A percentile compares a stretch with the other conserved stretches of the same genome.
Evolutionary conservation across 2,888 invertebrate genomes (phyloP).

Genomic region (Pandemis corylana): DNA sequence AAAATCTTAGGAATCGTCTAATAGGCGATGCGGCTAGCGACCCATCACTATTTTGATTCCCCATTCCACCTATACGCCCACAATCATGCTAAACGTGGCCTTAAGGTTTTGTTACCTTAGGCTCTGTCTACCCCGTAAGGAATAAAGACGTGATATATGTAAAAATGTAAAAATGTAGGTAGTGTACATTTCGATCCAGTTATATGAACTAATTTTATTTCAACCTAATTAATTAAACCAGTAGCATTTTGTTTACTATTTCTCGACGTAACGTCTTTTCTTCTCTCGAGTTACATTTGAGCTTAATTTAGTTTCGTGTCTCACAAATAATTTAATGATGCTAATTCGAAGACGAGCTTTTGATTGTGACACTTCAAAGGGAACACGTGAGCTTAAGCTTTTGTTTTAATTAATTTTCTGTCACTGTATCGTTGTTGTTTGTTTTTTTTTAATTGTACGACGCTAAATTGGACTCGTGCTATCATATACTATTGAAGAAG

Average conservation of each 20-base stretch:
- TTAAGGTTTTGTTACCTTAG: too few species aligned
- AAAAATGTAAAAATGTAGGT: too few species aligned
- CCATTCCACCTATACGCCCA: too few species aligned
- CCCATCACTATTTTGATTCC: too few species aligned
- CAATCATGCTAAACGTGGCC: too few species aligned
- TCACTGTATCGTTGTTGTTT: background rate
- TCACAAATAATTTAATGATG: slow-evolving; percentile 1
- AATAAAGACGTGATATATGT: too few species aligned
- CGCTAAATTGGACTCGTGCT: background rate
- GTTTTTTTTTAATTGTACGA: background rate
- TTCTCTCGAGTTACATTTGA: background rate
- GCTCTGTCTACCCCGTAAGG: too few species aligned
- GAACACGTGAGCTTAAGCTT: slow-evolving; percentile 19
- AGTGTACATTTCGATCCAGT: too few species aligned
- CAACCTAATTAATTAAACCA: background rate
- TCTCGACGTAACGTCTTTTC: background rate
- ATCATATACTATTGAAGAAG: background rate
- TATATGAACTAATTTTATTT: too few species aligned
- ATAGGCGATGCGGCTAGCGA: too few species aligned
- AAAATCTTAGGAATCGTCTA: too few species aligned
- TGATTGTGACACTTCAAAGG: slow-evolving; percentile 18
- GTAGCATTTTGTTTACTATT: background rate
- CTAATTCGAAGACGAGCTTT: slow-evolving; percentile 14
- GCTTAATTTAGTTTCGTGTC: background rate
- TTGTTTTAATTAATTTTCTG: slow-evolving; percentile 13